Base-by-base conservation (phyloP, 2,888 invertebrate genomes). In the Harpalus rufipes region DNA sequence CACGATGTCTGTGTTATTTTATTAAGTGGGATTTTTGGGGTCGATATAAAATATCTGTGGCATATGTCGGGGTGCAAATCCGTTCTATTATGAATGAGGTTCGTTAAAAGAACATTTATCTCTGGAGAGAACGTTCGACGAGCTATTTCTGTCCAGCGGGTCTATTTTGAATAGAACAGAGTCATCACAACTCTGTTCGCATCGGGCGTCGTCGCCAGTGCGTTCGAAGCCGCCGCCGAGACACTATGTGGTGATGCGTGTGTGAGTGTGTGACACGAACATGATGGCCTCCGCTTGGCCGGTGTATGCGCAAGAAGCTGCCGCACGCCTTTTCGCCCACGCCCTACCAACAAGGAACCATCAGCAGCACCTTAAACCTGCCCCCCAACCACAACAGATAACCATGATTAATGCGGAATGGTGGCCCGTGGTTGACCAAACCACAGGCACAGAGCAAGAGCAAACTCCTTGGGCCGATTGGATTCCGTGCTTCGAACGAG, bases 241-340 rank as follows among this genome's bases (percentile, higher is more conserved):
- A 18, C 59, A 80, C 39, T 80, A 74, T 74, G 72, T 74, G 16
- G 72, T 44, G 16, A 14, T 74, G 72, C 12, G 72, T 32, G 78
- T 21, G 78, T 58, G 56, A 41, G 18, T 16, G 58, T 81, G 65
- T 21, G 74, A 82, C 58, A 78, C 25, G 39, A 84, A 51, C 32
- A 84, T 84, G 78, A 84, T 84, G 84, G 61, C 84, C 85, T 86
- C 89, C 86, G 86, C 88, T n/a, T 90, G 93, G 88, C 92, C 93
- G 86, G 91, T 92, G 81, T 89, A 91, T 61, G 90, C 93, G 87
- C 92, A 92, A 85, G 91, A 89, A 88, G 93, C 93, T 86, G 91
- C 93, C 87, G 90, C 93, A 84, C 89, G 93, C 84, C 92, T 93
- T 85, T 92, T 91, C 87, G 89, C 89, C 56, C 88, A 89, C 85